A percentile compares a stretch with the other conserved stretches of the same genome.
Conservation (phyloP, 2,797 vertebrate genomes). For the Crax fasciolata region DNA sequence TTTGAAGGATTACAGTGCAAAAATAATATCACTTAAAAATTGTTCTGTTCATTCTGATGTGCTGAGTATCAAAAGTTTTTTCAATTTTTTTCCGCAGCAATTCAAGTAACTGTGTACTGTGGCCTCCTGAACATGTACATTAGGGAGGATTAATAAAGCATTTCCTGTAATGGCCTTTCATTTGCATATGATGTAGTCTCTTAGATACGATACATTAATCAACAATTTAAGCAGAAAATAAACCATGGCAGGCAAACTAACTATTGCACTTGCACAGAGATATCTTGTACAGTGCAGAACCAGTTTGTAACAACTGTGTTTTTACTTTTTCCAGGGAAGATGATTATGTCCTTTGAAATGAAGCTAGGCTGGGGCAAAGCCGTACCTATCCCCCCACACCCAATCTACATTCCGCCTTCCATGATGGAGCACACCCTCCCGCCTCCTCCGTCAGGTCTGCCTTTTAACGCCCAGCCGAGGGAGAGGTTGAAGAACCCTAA, state of each 20-base stretch:
- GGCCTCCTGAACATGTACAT: neutral
- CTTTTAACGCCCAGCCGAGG: constrained; percentile 97
- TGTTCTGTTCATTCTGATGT: neutral
- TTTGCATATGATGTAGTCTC: neutral
- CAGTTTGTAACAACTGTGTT: neutral
- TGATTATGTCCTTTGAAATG: constrained; percentile 99
- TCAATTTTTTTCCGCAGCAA: no score
- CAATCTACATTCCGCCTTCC: constrained; percentile 99
- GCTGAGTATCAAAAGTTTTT: neutral
- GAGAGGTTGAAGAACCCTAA: constrained; percentile 98
- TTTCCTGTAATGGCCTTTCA: neutral
- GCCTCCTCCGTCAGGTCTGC: constrained; percentile 97
- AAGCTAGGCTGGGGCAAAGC: constrained; percentile 99
- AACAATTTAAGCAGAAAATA: neutral
- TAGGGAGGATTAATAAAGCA: neutral
- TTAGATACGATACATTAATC: neutral
- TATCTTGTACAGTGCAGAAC: neutral
- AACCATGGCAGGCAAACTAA: neutral
- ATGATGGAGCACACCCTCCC: constrained; percentile 99
- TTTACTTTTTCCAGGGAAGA: constrained; percentile 89
- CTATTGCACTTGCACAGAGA: neutral
- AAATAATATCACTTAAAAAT: neutral
- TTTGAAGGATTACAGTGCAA: neutral
- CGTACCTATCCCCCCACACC: constrained; percentile 98
- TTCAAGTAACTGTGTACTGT: neutral